These are phyloP conservation scores for Tachina lurida DNA, from an alignment of 2,888 invertebrate species.

Conservation along the genomic window DNA sequence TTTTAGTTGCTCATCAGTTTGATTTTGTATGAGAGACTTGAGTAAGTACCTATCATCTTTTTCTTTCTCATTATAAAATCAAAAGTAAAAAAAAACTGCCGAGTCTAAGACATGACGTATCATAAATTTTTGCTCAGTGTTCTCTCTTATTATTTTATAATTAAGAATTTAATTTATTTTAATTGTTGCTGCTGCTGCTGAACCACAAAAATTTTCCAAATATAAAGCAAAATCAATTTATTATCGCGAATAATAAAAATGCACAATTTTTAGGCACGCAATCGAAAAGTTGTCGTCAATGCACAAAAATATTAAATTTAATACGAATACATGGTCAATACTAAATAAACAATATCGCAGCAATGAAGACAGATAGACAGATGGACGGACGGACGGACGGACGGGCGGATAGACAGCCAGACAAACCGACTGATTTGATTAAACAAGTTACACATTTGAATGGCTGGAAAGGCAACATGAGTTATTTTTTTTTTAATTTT, in stretches of 20 bases:
- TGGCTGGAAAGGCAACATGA: conserved; percentile 2
- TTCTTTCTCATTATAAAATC: too few species aligned
- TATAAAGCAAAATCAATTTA: conserved; percentile 33
- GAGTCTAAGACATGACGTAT: too few species aligned
- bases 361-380: neutral
- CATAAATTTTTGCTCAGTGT: conserved; percentile 7
- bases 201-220: conserved; percentile 37
- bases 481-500: conserved; percentile 10
- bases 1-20: too few species aligned
- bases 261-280: conserved; percentile 22
- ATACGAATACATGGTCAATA: conserved; percentile 58
- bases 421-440: conserved; percentile 11
- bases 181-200: conserved; percentile 17
- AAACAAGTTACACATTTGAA: conserved; percentile 18
- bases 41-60: too few species aligned
- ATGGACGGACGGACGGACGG: neutral
- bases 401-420: neutral
- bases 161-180: conserved; percentile 54
- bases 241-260: conserved; percentile 25
- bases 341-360: conserved; percentile 22
- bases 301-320: conserved; percentile 15
- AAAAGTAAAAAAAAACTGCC: too few species aligned
- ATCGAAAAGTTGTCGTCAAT: conserved; percentile 42
- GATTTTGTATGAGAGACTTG: too few species aligned
- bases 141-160: neutral